phyloP scores from a whole-genome alignment of 2,113 vertebrate species.

The Callocephalon fimbriatum region DNA sequence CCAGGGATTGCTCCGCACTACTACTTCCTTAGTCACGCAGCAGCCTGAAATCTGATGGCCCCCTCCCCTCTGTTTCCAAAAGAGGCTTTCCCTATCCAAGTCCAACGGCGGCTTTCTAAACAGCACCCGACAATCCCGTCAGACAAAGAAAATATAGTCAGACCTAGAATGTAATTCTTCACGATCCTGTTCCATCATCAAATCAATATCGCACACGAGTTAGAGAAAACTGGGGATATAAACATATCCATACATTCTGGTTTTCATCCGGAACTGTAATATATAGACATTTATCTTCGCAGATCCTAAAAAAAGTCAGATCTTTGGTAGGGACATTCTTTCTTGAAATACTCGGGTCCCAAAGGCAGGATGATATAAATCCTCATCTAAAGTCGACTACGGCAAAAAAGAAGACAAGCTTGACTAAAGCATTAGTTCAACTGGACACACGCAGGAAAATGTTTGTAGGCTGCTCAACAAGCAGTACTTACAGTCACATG shows the following conservation, averaged over 20 bases:
- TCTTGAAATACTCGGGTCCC: background rate
- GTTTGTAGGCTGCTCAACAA: conserved; percentile 49
- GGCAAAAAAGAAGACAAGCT: conserved; percentile 36
- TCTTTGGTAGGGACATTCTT: background rate
- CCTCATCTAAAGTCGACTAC: conserved; percentile 19
- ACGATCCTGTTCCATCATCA: background rate
- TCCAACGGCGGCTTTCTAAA: background rate
- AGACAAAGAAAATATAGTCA: background rate
- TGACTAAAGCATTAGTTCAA: conserved; percentile 33
- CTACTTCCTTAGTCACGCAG: background rate
- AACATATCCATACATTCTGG: background rate
- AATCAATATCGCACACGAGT: background rate
- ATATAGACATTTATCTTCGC: background rate
- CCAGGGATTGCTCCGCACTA: rapidly evolving
- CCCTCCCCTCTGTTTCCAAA: background rate
- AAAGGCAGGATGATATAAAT: background rate
- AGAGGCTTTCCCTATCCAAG: background rate
- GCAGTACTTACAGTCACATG: conserved; percentile 46
- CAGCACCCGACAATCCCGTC: background rate
- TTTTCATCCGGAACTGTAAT: conserved; percentile 1
- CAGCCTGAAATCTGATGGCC: background rate
- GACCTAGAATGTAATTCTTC: background rate
- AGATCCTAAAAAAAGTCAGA: background rate
- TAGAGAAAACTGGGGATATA: background rate
- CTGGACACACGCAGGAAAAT: conserved; percentile 11